Conservation (phyloP, 2,888 invertebrate genomes). For the Zelleria hepariella region DNA sequence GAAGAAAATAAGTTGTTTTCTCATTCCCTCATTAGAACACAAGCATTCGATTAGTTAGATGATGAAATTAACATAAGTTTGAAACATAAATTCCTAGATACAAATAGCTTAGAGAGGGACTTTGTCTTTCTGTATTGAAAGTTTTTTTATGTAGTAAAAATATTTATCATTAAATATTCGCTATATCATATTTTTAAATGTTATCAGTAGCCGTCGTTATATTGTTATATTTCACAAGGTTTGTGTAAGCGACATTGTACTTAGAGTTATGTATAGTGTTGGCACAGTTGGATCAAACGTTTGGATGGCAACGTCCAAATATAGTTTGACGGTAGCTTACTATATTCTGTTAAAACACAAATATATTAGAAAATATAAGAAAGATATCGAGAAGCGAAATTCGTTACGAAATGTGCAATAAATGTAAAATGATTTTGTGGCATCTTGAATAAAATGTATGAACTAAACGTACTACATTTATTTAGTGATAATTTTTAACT, state of each 20-base stretch:
- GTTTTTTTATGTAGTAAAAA: background rate
- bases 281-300: background rate
- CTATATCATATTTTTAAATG: background rate
- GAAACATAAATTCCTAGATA: no score
- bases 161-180: background rate
- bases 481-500: background rate
- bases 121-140: background rate
- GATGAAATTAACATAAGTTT: no score
- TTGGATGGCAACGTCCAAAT: background rate
- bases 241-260: background rate
- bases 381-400: no score
- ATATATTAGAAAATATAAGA: no score
- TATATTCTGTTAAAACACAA: background rate
- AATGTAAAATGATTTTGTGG: conserved; percentile 2
- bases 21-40: no score
- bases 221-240: background rate
- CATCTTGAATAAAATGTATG: background rate
- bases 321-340: background rate
- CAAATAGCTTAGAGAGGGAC: background rate
- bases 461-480: no score
- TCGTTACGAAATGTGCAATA: conserved; percentile 7
- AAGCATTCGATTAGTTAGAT: no score
- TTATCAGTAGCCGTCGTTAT: background rate
- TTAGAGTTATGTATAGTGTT: background rate
- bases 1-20: background rate